phyloP scores from a whole-genome alignment of 1,140 invertebrate genomes.

The Heliconius hewitsoni region DNA sequence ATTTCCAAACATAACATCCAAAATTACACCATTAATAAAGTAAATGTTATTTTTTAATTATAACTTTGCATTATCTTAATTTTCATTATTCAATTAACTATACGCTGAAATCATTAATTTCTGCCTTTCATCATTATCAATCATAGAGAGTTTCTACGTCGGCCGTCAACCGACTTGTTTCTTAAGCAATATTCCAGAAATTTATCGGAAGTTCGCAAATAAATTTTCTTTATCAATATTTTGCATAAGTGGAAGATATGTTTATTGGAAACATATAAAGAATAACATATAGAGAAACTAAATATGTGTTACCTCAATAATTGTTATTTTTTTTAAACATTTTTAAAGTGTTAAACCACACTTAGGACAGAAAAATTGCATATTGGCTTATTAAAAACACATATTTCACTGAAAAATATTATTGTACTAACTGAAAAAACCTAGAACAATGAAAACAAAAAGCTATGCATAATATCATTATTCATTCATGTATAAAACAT shows the following conservation, averaged over 20 bases:
- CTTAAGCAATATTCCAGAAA: constrained; percentile 1
- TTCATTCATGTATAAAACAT: constrained; percentile 17
- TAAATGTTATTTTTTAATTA: constrained; percentile 23
- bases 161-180: constrained; percentile 23
- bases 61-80: constrained; percentile 14
- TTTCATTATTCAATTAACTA: constrained; percentile 33
- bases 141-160: constrained; percentile 33
- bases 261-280: not conserved
- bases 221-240: constrained; percentile 12
- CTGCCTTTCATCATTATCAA: constrained; percentile 38
- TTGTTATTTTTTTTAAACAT: no score
- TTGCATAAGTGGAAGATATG: not conserved
- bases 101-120: constrained; percentile 29
- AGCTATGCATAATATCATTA: not conserved
- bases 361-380: no score
- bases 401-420: no score
- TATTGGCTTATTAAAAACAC: no score
- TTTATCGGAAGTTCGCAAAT: not conserved
- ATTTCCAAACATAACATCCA: not conserved
- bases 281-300: not conserved
- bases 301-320: not conserved
- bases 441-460: not conserved
- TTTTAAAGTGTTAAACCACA: no score
- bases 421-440: not conserved
- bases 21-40: not conserved